phyloP scores from a whole-genome alignment of 2,797 vertebrate genomes.

The Notolabrus celidotus region DNA sequence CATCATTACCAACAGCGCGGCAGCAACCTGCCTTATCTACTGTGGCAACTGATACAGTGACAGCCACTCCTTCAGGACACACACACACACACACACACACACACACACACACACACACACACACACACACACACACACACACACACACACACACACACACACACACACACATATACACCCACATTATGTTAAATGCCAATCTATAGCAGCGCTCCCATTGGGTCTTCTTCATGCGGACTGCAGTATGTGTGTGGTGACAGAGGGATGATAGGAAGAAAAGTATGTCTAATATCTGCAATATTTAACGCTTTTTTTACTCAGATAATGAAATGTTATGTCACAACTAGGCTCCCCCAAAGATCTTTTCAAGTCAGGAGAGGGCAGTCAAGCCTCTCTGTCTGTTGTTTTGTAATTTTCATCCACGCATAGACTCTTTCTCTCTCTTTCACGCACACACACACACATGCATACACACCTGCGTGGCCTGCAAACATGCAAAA shows the following conservation, averaged over 20 bases:
- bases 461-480: conserved; percentile 21
- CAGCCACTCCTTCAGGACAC: conserved; percentile 68
- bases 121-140: not conserved
- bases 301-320: conserved; percentile 62
- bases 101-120: conserved; percentile 39
- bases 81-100: conserved; percentile 27
- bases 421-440: no score
- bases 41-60: conserved; percentile 75
- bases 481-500: conserved; percentile 22
- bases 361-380: conserved; percentile 68
- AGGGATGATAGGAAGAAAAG: conserved; percentile 31
- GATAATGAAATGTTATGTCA: conserved; percentile 58
- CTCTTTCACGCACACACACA: not conserved
- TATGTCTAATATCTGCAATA: conserved; percentile 52
- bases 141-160: conserved; percentile 19
- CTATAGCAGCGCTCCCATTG: conserved; percentile 38
- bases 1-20: conserved; percentile 77
- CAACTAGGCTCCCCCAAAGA: conserved; percentile 42
- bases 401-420: conserved; percentile 38
- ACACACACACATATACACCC: conserved; percentile 1
- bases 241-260: conserved; percentile 37
- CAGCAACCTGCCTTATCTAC: conserved; percentile 72
- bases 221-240: conserved; percentile 32
- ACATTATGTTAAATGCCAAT: conserved; percentile 30
- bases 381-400: conserved; percentile 63